These are phyloP conservation scores for Rhagium mordax DNA, from an alignment of 2,888 invertebrate genomes.

Conservation along the genomic window DNA sequence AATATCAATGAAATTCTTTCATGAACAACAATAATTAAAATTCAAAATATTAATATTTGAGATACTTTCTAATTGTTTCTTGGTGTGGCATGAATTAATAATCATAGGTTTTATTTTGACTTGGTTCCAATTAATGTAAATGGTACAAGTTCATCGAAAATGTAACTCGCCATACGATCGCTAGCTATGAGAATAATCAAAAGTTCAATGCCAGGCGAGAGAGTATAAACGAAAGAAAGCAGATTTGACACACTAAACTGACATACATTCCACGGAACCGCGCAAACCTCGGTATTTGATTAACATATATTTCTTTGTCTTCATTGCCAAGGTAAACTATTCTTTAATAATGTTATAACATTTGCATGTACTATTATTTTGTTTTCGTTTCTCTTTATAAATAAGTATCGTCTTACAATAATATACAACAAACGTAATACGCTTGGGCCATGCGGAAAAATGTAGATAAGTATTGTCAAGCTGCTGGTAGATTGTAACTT, in stretches of 20 bases:
- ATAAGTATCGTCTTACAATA: neutral
- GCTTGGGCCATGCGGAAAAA: neutral
- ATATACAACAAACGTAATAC: neutral
- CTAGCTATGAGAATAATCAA: neutral
- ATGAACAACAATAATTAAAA: neutral
- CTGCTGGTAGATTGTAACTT: too few species aligned
- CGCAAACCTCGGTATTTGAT: conserved; percentile 3
- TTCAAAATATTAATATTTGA: neutral
- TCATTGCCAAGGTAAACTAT: neutral
- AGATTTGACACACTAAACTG: conserved; percentile 34
- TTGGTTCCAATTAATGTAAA: conserved; percentile 8
- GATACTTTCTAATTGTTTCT: neutral
- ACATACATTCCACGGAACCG: conserved; percentile 18
- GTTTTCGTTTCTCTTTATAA: neutral
- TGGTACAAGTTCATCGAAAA: neutral
- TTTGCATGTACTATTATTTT: neutral
- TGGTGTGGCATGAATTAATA: neutral
- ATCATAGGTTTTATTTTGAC: neutral
- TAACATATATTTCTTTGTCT: conserved; percentile 9
- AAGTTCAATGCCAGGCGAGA: conserved; percentile 26
- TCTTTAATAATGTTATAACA: neutral
- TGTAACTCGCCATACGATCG: conserved; percentile 1
- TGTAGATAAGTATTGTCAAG: too few species aligned
- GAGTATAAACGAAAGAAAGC: conserved; percentile 7
- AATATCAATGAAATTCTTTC: too few species aligned